Base-by-base conservation (phyloP, 2,888 invertebrate species). In the Synergus gifuensis region DNA sequence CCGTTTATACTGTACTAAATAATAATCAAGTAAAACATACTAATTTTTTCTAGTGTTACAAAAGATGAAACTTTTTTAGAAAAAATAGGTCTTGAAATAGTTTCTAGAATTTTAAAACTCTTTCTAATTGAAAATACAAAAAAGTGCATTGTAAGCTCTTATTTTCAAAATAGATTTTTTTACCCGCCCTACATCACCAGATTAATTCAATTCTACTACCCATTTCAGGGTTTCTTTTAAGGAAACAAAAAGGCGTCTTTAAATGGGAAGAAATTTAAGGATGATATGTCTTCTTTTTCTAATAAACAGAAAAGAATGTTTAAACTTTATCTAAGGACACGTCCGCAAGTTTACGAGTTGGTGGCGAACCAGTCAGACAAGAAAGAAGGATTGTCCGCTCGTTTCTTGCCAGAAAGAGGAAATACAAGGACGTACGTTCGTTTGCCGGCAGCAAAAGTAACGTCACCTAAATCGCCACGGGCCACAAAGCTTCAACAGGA, bases 401-500 rank as follows among this genome's bases (percentile, higher is more conserved):
- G 46, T 22, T 67, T 18, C 67, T 22, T 67, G 67, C 22, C 46
- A 67, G 46, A 22, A 67, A 67, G n/a, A 63, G 76, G 62, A 76
- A 42, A 42, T 36, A 76, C 28, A 63, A 44, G 28, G 40, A 76
- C 49, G n/a, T 28, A 46, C 44, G 77, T 77, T 77, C 64, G 40
- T 77, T 64, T 64, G 49, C 63, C 11, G 49, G 46, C 16, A 49
- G 49, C n/a, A 54, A 36, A 76, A 76, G 76, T 60, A 76, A 58
- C 18, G 28, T 63, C 77, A 64, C 49, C 36, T 64, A 77, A 77
- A 77, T 77, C 77, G 77, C 77, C 64, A 77, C 64, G 77, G 77
- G 77, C 77, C 77, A 77, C 77, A 77, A 77, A 77, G 54, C 77
- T 77, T 77, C 77, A 28, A 63, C 44, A 63, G 42, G 76, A 44